Evolutionary conservation across 2,888 invertebrate species (phyloP), one percentile per base, ranked within the genome.

Genomic region (Deilephila elpenor): DNA sequence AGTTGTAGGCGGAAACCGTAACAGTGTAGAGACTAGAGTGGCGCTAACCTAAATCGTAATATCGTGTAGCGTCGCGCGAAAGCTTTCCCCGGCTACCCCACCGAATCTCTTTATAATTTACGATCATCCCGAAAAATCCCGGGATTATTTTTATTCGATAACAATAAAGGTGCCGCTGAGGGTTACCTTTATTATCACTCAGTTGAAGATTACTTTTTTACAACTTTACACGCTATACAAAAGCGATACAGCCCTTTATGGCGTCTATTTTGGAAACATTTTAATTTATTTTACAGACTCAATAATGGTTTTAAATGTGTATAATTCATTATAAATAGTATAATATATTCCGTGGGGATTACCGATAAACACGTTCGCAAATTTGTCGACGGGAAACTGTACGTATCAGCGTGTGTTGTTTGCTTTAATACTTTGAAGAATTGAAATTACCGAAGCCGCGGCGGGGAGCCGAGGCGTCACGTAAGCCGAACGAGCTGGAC

Each of bases 71-170:
- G 82, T 74, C 78, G 77, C 80, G 83, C 82, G 79, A 78, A 81
- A 80, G 82, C 82, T 83, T 83, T 83, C 82, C 84, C 81, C 80
- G 81, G 82, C 82, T 87, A 79, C 89, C 90, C 91, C 86, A 80
- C 85, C 83, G 89, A 88, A 90, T 88, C 90, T 91, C 86, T 91
- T 89, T 93, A 92, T 94, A 93, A 94, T 94, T 94, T 94, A 94
- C 93, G 94, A 93, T 92, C 92, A 93, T 93, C 93, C 93, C 89
- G 81, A 92, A 93, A 93, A 93, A 93, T 92, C 93, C 91, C 83
- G 80, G 93, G 93, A 93, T 94, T 94, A 94, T 93, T 94, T 94
- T 94, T 94, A 94, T 94, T 93, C 90, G 93, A 94, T 94, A 94
- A 93, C 93, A 93, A 94, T 94, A 93, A 93, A 94, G 93, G 93